Evolutionary conservation across 2,113 vertebrate genomes (phyloP).

Genomic region (Sceloporus undulatus): DNA sequence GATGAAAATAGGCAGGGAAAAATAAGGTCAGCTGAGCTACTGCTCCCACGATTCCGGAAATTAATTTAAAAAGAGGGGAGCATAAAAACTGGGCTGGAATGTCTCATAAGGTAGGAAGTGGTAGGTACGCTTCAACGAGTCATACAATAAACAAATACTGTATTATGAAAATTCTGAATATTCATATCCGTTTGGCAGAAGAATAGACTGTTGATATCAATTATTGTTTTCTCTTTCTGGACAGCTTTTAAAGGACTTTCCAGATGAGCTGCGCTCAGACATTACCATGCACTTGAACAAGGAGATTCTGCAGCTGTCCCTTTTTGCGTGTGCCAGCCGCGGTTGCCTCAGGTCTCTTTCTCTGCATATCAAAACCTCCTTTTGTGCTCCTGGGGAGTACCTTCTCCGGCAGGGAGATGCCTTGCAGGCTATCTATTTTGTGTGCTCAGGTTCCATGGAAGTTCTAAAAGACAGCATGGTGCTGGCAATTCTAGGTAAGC

Average conservation of each 20-base stretch:
- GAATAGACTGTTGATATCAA: background rate
- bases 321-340: slow-evolving; percentile 94
- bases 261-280: slow-evolving; percentile 95
- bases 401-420: slow-evolving; percentile 97
- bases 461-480: slow-evolving; percentile 97
- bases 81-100: too few species aligned
- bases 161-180: background rate
- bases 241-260: slow-evolving; percentile 97
- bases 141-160: too few species aligned
- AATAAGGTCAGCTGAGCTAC: too few species aligned
- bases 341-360: slow-evolving; percentile 97
- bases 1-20: too few species aligned
- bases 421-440: slow-evolving; percentile 96
- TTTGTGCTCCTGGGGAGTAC: slow-evolving; percentile 97
- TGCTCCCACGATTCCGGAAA: too few species aligned
- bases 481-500: slow-evolving; percentile 95
- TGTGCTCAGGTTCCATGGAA: slow-evolving; percentile 99
- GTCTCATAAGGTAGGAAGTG: too few species aligned
- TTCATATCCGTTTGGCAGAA: background rate
- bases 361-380: slow-evolving; percentile 97
- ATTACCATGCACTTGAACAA: slow-evolving; percentile 99
- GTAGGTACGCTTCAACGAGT: too few species aligned
- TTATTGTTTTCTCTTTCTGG: slow-evolving; percentile 36
- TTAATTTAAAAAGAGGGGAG: too few species aligned
- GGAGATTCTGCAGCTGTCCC: slow-evolving; percentile 95